These are phyloP conservation scores for Catostylus mosaicus DNA, from an alignment of 30 jellyfish, hydroid and myxozoan genomes.

Conservation along the genomic window DNA sequence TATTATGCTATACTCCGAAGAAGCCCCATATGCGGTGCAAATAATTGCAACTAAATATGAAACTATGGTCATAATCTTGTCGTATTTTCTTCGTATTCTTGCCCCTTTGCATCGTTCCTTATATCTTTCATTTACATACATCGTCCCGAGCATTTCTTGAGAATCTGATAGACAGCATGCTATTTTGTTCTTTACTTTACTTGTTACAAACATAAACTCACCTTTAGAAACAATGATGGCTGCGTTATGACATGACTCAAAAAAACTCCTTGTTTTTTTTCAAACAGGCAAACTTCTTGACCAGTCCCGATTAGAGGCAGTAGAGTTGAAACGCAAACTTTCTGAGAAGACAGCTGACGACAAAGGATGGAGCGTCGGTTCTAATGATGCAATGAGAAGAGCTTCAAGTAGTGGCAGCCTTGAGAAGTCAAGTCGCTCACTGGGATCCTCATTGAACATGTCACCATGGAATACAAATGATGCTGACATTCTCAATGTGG, in stretches of 20 bases:
- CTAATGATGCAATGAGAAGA: background rate
- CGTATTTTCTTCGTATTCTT: too few relatives aligned
- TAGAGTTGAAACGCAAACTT: slow-evolving; percentile 14
- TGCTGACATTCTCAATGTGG: slow-evolving; percentile 15
- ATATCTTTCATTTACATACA: too few relatives aligned
- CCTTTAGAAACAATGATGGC: too few relatives aligned
- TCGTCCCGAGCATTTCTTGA: too few relatives aligned
- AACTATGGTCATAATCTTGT: too few relatives aligned
- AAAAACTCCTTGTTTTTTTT: too few relatives aligned
- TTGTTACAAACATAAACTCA: background rate
- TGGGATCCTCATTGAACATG: background rate
- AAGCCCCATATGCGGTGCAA: too few relatives aligned
- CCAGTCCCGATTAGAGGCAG: slow-evolving; percentile 30
- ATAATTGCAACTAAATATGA: background rate
- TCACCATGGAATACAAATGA: slow-evolving; percentile 35
- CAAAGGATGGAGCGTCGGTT: slow-evolving; percentile 1
- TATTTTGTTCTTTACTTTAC: too few relatives aligned
- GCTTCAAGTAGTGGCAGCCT: slow-evolving; percentile 44
- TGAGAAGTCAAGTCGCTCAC: slow-evolving; percentile 14
- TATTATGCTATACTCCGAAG: too few relatives aligned
- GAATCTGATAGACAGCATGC: too few relatives aligned
- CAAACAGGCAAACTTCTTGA: slow-evolving; percentile 24
- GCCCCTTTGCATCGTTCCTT: too few relatives aligned
- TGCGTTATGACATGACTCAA: too few relatives aligned
- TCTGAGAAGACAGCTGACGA: background rate